phyloP scores from a whole-genome alignment of 2,797 vertebrate species.

The Pelobates cultripes region DNA sequence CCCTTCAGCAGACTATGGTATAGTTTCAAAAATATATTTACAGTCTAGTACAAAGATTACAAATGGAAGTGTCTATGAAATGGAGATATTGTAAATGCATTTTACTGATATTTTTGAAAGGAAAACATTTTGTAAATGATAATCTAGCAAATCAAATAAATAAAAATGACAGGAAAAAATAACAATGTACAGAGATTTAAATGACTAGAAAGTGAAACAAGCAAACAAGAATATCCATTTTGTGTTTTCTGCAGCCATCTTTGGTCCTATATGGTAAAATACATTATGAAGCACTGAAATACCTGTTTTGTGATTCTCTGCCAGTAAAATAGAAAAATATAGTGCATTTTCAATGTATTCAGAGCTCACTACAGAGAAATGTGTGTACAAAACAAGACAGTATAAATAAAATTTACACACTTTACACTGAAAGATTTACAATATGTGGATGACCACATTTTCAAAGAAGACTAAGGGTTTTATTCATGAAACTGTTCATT shows the following conservation, averaged over 20 bases:
- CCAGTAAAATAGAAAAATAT: constrained; percentile 99
- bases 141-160: constrained; percentile 95
- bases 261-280: constrained; percentile 98
- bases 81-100: constrained; percentile 86
- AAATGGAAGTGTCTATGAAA: constrained; percentile 97
- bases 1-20: constrained; percentile 87
- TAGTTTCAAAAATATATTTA: constrained; percentile 99
- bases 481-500: no score
- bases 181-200: constrained; percentile 89
- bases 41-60: constrained; percentile 99
- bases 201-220: constrained; percentile 68
- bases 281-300: constrained; percentile 95
- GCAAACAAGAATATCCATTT: constrained; percentile 64
- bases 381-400: constrained; percentile 91
- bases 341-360: constrained; percentile 99
- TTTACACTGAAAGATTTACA: constrained; percentile 99
- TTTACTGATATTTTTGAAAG: constrained; percentile 83
- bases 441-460: constrained; percentile 82
- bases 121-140: constrained; percentile 80
- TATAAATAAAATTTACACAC: constrained; percentile 99
- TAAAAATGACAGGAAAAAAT: constrained; percentile 85
- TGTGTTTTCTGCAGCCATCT: constrained; percentile 90
- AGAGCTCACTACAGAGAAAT: constrained; percentile 96
- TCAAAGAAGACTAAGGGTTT: constrained; percentile 68
- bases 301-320: constrained; percentile 91